phyloP scores from a whole-genome alignment of 2,888 invertebrate genomes.

The Neoscelio sp. region DNA sequence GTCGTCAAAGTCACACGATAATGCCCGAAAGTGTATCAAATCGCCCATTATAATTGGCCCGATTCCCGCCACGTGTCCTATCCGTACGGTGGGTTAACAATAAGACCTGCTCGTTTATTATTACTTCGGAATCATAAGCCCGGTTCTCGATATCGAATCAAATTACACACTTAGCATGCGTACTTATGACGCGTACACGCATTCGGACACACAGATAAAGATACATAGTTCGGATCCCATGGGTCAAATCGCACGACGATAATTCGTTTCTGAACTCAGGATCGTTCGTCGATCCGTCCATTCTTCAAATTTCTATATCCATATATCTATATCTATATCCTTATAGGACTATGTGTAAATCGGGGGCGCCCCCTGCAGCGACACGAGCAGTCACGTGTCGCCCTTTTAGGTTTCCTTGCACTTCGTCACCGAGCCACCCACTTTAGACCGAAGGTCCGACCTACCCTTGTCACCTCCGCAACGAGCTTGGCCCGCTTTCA shows the following conservation, averaged over 20 bases:
- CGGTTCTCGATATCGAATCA: constrained; percentile 81
- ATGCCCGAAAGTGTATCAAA: constrained; percentile 76
- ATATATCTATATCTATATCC: constrained; percentile 29
- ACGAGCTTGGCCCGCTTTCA: constrained; percentile 73
- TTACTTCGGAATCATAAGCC: constrained; percentile 81
- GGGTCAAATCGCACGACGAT: constrained; percentile 68
- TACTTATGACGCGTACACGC: constrained; percentile 64
- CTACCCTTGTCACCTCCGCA: constrained; percentile 78
- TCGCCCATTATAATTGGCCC: constrained; percentile 80
- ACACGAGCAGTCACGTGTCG: constrained; percentile 80
- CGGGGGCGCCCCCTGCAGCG: constrained; percentile 68
- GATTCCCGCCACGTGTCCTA: constrained; percentile 76
- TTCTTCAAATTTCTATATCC: constrained; percentile 54
- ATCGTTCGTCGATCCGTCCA: constrained; percentile 75
- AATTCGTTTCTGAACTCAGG: constrained; percentile 74
- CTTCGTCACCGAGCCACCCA: constrained; percentile 80
- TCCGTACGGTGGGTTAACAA: constrained; percentile 75
- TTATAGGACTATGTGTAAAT: constrained; percentile 68
- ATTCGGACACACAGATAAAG: constrained; percentile 49
- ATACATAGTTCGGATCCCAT: constrained; percentile 37
- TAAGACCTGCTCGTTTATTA: constrained; percentile 83
- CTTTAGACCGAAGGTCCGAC: constrained; percentile 73
- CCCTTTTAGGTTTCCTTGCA: constrained; percentile 68
- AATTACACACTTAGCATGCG: constrained; percentile 78
- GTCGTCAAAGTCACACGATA: constrained; percentile 73